Evolutionary conservation across 2,113 vertebrate species (phyloP).

Genomic region (Pachyramphus minor): DNA sequence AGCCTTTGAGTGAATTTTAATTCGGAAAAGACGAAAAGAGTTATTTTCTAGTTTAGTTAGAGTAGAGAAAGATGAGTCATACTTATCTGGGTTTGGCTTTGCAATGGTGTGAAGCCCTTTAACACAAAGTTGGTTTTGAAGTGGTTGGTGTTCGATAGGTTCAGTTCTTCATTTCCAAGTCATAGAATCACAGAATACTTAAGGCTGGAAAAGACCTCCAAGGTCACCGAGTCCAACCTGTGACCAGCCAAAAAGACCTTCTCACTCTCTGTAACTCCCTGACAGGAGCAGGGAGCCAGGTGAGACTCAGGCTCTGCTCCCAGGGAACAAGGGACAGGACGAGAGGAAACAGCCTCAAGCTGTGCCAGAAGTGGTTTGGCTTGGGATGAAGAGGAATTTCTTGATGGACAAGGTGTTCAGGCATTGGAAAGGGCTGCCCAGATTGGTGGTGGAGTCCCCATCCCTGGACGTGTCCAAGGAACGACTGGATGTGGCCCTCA

Average conservation of each 20-base stretch:
- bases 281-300: background rate
- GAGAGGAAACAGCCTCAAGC: background rate
- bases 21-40: background rate
- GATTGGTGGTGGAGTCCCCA: background rate
- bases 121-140: background rate
- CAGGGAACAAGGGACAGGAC: background rate
- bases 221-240: background rate
- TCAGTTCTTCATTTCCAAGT: background rate
- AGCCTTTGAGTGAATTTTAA: background rate
- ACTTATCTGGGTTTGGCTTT: background rate
- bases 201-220: background rate
- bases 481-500: background rate
- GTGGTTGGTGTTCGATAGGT: background rate
- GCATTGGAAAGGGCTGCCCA: background rate
- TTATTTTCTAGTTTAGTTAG: background rate
- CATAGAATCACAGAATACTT: background rate
- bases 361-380: background rate
- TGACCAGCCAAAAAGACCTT: background rate
- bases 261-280: background rate
- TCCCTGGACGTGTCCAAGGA: background rate
- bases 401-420: rapidly evolving
- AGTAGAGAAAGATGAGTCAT: background rate
- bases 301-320: background rate
- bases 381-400: background rate
- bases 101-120: background rate